phyloP scores from a whole-genome alignment of 1,140 invertebrate genomes.

The Drosophila pruinosa region DNA sequence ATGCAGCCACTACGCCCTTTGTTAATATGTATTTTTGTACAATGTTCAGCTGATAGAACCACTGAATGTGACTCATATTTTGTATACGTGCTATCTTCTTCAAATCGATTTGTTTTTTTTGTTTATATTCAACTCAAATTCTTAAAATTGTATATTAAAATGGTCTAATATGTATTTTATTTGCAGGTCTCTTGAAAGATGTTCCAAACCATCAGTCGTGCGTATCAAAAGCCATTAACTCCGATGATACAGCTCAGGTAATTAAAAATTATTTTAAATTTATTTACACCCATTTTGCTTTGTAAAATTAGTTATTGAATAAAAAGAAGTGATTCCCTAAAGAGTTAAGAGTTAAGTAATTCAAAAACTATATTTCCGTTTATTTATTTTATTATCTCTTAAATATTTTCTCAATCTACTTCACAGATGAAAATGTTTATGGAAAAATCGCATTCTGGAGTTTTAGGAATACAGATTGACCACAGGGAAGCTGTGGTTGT shows the following conservation, averaged over 20 bases:
- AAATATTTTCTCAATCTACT: slow-evolving; percentile 21
- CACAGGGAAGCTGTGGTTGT: slow-evolving; percentile 91
- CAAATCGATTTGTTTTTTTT: not conserved
- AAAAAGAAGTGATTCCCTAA: no score
- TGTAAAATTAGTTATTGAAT: no score
- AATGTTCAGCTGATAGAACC: not conserved
- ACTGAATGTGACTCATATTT: not conserved
- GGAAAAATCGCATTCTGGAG: slow-evolving; percentile 84
- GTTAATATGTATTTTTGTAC: no score
- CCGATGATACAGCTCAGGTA: slow-evolving; percentile 70
- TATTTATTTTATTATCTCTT: not conserved
- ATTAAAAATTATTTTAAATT: slow-evolving; percentile 11
- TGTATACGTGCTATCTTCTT: not conserved
- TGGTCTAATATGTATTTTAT: not conserved
- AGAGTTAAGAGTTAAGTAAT: no score
- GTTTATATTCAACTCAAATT: no score
- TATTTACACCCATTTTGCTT: not conserved
- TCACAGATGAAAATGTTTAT: slow-evolving; percentile 86
- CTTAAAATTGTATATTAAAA: not conserved
- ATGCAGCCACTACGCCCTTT: no score
- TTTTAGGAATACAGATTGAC: slow-evolving; percentile 88
- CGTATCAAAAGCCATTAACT: slow-evolving; percentile 52
- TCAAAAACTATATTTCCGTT: no score
- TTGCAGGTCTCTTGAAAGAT: slow-evolving; percentile 71
- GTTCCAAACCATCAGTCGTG: slow-evolving; percentile 72